phyloP scores from a whole-genome alignment of 2,113 vertebrate genomes.

The Microtus ochrogaster region DNA sequence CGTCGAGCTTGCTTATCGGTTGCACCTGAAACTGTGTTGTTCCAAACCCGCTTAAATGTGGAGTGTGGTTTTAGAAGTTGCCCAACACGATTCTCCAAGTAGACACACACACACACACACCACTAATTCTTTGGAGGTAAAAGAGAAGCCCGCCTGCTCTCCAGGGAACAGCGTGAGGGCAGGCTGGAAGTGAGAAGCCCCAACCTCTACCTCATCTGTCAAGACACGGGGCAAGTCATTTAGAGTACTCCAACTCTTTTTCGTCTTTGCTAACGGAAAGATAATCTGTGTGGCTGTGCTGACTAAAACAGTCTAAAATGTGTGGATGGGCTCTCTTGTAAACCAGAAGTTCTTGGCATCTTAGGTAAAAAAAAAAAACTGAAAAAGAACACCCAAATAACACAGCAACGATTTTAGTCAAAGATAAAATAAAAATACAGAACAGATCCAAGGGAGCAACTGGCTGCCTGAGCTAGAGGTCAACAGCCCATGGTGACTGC shows the following conservation, averaged over 20 bases:
- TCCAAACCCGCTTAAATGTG: neutral
- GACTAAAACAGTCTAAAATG: neutral
- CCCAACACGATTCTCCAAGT: neutral
- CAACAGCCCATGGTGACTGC: neutral
- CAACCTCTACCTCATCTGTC: neutral
- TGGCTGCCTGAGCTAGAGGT: neutral
- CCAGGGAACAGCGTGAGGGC: neutral
- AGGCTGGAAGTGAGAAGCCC: neutral
- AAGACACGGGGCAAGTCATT: neutral
- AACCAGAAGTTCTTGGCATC: neutral
- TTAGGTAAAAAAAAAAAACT: neutral
- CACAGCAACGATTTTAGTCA: neutral
- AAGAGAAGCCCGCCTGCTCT: neutral
- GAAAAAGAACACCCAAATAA: neutral
- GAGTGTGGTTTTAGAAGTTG: slow-evolving; percentile 11
- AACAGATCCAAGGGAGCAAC: too few species aligned
- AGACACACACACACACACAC: neutral
- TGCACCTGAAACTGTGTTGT: neutral
- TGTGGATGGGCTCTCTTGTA: neutral
- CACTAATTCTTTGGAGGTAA: neutral
- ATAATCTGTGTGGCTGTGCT: neutral
- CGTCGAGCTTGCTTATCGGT: neutral
- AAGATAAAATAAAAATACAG: neutral
- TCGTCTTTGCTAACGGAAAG: neutral
- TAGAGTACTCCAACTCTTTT: neutral